These are phyloP conservation scores for Melanerpes aurifrons DNA, from an alignment of 2,113 vertebrate genomes.

Conservation along the genomic window DNA sequence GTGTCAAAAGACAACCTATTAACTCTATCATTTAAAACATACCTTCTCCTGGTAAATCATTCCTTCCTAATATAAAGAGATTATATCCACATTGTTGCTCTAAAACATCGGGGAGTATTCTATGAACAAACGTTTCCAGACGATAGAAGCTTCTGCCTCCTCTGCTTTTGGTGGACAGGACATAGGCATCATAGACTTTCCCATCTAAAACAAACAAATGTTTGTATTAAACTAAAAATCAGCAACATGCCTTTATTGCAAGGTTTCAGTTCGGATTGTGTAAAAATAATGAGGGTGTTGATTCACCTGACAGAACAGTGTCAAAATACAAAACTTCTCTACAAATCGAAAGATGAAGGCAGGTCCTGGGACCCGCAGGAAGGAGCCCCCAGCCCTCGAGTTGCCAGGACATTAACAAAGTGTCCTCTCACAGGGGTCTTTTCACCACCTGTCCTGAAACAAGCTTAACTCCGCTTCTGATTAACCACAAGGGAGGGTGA, in stretches of 20 bases:
- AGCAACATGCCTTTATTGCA: neutral
- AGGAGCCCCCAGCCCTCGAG: neutral
- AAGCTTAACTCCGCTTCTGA: neutral
- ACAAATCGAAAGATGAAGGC: neutral
- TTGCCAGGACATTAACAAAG: neutral
- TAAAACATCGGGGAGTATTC: constrained; percentile 85
- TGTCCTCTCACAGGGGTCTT: neutral
- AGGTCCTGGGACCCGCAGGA: neutral
- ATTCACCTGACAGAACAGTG: neutral
- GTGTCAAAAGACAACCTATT: neutral
- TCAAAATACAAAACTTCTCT: neutral
- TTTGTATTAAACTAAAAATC: neutral
- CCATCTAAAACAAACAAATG: constrained; percentile 78
- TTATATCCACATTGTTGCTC: constrained; percentile 88
- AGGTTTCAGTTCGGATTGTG: neutral
- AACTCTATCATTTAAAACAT: constrained; percentile 18
- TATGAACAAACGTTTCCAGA: constrained; percentile 75
- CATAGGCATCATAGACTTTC: constrained; percentile 89
- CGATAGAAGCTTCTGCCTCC: neutral
- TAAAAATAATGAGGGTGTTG: neutral
- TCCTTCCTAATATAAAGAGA: constrained; percentile 88
- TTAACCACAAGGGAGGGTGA: neutral
- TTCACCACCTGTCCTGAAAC: neutral
- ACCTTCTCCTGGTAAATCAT: constrained; percentile 88
- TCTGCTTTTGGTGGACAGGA: constrained; percentile 77